phyloP scores from a whole-genome alignment of 2,113 vertebrate genomes.

The Plecotus auritus region DNA sequence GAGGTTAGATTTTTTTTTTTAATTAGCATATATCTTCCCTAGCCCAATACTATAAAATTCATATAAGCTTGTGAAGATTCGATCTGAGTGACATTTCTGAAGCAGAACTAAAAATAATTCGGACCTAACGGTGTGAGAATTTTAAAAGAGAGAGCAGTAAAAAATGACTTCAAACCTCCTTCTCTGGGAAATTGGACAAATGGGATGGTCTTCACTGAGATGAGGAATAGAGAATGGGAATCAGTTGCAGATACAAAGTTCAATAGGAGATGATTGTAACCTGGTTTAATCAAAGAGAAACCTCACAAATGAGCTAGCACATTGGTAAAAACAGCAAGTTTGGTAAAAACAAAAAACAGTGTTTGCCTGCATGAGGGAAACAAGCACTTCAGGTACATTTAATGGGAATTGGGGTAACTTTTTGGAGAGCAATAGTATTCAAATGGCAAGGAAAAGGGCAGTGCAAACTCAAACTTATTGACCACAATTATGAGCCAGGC shows the following conservation, averaged over 20 bases:
- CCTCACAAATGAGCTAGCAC: background rate
- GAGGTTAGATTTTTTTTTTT: background rate
- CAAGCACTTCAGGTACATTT: background rate
- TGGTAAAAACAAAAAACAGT: background rate
- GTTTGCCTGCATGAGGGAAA: background rate
- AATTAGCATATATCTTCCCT: background rate
- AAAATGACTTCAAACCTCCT: background rate
- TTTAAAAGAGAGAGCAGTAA: conserved; percentile 12
- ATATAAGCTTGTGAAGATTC: background rate
- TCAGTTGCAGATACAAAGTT: background rate
- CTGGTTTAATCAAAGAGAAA: background rate
- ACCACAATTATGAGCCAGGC: background rate
- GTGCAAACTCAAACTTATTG: background rate
- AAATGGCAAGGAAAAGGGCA: background rate
- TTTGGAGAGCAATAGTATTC: background rate
- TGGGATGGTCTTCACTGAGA: background rate
- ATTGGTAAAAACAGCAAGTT: background rate
- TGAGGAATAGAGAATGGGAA: background rate
- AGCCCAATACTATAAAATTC: background rate
- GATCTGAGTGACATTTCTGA: background rate
- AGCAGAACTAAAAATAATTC: background rate
- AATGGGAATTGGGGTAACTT: background rate
- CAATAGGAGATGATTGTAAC: background rate
- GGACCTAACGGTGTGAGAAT: background rate
- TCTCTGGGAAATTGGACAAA: background rate